Conservation (phyloP, 2,113 vertebrate genomes). For the Phoxinus phoxinus region DNA sequence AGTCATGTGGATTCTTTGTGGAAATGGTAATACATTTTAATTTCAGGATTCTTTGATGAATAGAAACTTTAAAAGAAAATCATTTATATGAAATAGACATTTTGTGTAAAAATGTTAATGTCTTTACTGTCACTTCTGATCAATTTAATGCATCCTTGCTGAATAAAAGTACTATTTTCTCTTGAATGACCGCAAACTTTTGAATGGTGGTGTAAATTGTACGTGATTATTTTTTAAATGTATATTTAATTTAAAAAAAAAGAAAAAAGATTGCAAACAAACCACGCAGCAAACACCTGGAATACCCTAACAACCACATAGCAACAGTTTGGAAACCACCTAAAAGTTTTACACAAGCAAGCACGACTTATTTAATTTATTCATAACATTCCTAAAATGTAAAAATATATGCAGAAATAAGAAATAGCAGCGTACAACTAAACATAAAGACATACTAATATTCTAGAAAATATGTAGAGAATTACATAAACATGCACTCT, state of each 20-base stretch:
- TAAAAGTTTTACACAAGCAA: neutral
- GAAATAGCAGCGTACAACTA: neutral
- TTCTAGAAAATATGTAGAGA: neutral
- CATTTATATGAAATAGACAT: too few species aligned
- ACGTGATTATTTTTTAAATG: too few species aligned
- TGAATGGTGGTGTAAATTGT: too few species aligned
- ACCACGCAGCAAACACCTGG: neutral
- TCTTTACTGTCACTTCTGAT: too few species aligned
- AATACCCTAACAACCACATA: neutral
- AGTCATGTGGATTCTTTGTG: neutral
- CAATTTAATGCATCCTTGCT: too few species aligned
- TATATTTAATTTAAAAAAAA: too few species aligned
- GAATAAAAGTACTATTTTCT: too few species aligned
- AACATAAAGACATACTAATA: neutral
- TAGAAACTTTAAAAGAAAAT: neutral
- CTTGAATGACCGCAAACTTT: too few species aligned
- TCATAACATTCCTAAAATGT: too few species aligned
- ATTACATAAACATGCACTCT: neutral
- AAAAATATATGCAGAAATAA: neutral
- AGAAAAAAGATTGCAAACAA: neutral
- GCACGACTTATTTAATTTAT: neutral
- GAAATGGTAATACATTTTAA: neutral
- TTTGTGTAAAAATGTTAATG: too few species aligned
- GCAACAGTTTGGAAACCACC: neutral
- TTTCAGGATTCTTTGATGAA: neutral